Base-by-base conservation (phyloP, 2,113 vertebrate genomes). In the Nematolebias whitei region DNA sequence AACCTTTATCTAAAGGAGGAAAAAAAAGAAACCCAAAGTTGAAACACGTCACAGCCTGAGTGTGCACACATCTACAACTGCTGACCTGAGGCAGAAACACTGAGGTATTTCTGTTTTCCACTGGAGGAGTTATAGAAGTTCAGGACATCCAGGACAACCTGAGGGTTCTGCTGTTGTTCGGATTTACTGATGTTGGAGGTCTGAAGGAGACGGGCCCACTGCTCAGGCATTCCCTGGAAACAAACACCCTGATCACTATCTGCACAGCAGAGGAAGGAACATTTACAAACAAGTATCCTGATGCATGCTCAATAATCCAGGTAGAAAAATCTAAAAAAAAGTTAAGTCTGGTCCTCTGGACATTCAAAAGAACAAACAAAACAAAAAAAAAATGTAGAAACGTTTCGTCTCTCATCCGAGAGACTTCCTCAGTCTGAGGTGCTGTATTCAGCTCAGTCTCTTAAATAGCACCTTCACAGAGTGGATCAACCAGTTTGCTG, bases 121-220 rank as follows among this genome's bases (percentile, higher is more conserved):
- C 95, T 96, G 84, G 95, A 95, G 53, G 96, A 97, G 89, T 99
- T 95, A 0, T 96, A 99, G 92, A 99, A 98, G 84, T 98, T 98
- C 71, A 99, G 93, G 78, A 96, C 95, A 63, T 99, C 96, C 43
- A 99, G 93, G 67, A 99, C 98, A 1, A 95, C 96, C 92, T 99
- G 97, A 7, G 98, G 98, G 74, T 99, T 99, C 66, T 99, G 96
- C 89, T 99, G 98, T 88, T 99, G 98, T 82, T 99, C 97, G 12
- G 95, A 93, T 79, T 98, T 98, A 16, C 96, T 98, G 87, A 99
- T 99, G 81, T 99, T 99, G 76, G 97, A 98, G 50, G 96, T 98
- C 87, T 98, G 96, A 54, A 99, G 92, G 65, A 99, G 92, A 54
- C 96, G 93, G 79, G 97, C 96, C 97, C 97, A 99, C 73, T 99